These are phyloP conservation scores for Dysmachus trigonus DNA, from an alignment of 2,888 invertebrate genomes.

Conservation along the genomic window DNA sequence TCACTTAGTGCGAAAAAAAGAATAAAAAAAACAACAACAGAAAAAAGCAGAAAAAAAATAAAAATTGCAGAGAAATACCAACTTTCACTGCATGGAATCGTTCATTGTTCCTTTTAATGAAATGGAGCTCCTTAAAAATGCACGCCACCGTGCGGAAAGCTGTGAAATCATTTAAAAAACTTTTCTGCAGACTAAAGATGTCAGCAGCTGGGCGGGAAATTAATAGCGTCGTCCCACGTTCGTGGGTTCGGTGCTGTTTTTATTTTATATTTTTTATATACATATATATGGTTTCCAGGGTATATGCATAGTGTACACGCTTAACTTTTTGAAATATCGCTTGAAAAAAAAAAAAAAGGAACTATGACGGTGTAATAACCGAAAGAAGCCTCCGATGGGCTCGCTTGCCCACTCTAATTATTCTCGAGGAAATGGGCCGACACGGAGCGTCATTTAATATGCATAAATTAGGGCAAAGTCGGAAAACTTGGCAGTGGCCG, in stretches of 20 bases:
- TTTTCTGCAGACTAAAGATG: background rate
- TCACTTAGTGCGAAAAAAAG: background rate
- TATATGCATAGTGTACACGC: background rate
- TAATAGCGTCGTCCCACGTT: background rate
- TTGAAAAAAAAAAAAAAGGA: background rate
- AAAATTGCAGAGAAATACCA: background rate
- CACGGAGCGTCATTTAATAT: background rate
- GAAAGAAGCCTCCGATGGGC: background rate
- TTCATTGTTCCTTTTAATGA: slow-evolving; percentile 28
- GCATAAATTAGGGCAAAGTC: background rate
- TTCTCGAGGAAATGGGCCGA: background rate
- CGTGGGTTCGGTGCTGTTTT: background rate
- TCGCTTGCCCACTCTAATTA: background rate
- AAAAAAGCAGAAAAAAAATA: background rate
- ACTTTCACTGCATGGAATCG: background rate
- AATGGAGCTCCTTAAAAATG: slow-evolving; percentile 12
- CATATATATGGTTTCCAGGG: background rate
- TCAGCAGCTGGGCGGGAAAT: slow-evolving; percentile 6
- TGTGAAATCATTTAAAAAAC: background rate
- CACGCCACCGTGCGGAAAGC: background rate
- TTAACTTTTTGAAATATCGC: background rate
- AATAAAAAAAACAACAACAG: background rate
- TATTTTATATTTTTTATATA: background rate
- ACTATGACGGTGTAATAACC: background rate
- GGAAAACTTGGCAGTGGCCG: background rate